A percentile compares a stretch with the other conserved stretches of the same genome.
Conservation (phyloP, 2,888 invertebrate genomes). For the Eupsilia transversa region DNA sequence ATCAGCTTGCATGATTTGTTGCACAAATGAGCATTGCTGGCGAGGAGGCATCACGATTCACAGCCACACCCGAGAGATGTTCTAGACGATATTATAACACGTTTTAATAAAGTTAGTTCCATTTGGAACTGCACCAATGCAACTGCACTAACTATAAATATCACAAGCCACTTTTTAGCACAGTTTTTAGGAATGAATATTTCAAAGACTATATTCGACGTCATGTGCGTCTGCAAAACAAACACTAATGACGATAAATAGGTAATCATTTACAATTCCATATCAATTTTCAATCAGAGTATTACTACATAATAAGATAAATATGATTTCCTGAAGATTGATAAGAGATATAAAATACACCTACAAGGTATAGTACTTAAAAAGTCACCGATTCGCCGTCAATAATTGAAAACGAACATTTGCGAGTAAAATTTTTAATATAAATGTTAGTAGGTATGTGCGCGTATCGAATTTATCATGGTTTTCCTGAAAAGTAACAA, state of each 20-base stretch:
- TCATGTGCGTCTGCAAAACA: constrained; percentile 57
- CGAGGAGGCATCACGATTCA: constrained; percentile 79
- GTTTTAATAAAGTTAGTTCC: constrained; percentile 21
- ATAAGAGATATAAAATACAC: constrained; percentile 57
- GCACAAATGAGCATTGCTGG: constrained; percentile 73
- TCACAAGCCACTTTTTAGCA: constrained; percentile 22
- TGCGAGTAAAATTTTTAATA: constrained; percentile 6
- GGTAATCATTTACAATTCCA: constrained; percentile 53
- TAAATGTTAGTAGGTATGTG: constrained; percentile 7
- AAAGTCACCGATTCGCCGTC: constrained; percentile 29
- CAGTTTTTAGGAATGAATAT: constrained; percentile 23
- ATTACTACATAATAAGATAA: constrained; percentile 62
- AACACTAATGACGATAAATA: constrained; percentile 62
- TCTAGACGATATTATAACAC: constrained; percentile 40
- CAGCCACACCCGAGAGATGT: constrained; percentile 60
- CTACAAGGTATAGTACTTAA: constrained; percentile 50
- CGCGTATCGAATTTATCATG: constrained; percentile 42
- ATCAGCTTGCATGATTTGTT: constrained; percentile 81
- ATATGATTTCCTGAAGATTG: constrained; percentile 58
- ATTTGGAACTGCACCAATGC: constrained; percentile 22
- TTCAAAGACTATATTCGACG: constrained; percentile 43
- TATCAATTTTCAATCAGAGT: constrained; percentile 61
- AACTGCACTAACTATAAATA: constrained; percentile 14
- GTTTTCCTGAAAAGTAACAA: constrained; percentile 62
- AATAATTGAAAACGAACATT: constrained; percentile 27